Evolutionary conservation across 2,113 vertebrate species (phyloP).

Genomic region (Marmota flaviventris): DNA sequence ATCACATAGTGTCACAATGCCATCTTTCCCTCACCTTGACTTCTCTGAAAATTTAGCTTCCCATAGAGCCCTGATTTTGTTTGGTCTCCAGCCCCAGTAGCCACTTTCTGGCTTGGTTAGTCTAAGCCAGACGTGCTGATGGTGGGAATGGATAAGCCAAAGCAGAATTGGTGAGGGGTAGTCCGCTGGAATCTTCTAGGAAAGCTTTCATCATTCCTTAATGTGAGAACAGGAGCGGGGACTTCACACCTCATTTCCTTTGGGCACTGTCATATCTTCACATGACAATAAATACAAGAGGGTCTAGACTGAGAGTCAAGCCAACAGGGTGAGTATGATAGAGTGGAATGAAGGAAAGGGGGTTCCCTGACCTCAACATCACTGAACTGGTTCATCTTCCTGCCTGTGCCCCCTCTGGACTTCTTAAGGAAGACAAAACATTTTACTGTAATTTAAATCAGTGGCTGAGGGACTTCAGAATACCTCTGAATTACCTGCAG

Average conservation of each 20-base stretch:
- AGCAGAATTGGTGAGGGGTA: background rate
- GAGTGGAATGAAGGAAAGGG: background rate
- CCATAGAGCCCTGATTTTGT: background rate
- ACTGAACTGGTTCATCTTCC: background rate
- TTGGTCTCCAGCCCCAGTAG: background rate
- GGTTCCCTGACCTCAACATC: accelerated
- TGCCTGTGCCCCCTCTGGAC: background rate
- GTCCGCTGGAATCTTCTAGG: background rate
- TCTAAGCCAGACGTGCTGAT: background rate
- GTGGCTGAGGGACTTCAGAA: background rate
- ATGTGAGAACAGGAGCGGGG: background rate
- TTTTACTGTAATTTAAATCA: background rate
- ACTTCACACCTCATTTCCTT: background rate
- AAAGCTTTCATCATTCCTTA: background rate
- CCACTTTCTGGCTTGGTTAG: background rate
- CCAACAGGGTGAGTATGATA: background rate
- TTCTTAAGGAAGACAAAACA: background rate
- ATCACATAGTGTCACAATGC: background rate
- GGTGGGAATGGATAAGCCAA: background rate
- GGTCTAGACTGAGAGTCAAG: background rate
- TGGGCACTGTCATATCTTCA: background rate
- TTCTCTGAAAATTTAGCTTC: background rate
- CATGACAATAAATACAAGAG: background rate
- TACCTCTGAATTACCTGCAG: background rate
- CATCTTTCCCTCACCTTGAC: background rate